phyloP scores from a whole-genome alignment of 2,888 invertebrate genomes.

The Phengaris alcon region DNA sequence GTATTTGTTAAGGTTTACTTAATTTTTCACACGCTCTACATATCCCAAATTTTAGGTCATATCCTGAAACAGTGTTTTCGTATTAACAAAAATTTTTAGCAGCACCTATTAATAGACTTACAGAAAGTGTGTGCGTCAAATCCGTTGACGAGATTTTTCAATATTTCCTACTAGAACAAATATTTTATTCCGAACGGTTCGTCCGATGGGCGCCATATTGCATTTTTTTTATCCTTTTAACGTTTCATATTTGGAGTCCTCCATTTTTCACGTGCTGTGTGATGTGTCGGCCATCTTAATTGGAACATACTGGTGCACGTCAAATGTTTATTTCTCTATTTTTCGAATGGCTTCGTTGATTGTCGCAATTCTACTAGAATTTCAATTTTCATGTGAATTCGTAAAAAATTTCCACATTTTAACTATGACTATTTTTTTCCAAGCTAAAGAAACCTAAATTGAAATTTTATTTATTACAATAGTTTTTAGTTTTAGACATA shows the following conservation, averaged over 20 bases:
- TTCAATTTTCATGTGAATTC: background rate
- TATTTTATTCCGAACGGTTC: background rate
- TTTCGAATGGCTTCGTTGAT: background rate
- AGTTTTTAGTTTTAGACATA: background rate
- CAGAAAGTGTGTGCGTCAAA: background rate
- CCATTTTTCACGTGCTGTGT: background rate
- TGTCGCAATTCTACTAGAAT: background rate
- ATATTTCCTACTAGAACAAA: background rate
- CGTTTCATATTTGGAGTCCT: background rate
- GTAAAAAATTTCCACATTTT: background rate
- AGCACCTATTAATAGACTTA: background rate
- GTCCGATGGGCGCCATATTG: background rate
- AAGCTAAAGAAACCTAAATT: too few relatives aligned
- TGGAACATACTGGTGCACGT: background rate
- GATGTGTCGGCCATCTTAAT: slow-evolving; percentile 9
- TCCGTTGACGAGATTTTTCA: background rate
- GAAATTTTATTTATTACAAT: too few relatives aligned
- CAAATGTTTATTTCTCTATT: background rate
- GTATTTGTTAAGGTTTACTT: too few relatives aligned
- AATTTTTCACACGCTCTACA: too few relatives aligned
- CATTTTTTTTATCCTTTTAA: background rate
- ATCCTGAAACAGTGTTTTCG: too few relatives aligned
- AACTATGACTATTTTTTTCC: too few relatives aligned
- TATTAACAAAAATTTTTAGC: background rate
- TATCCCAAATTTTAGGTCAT: too few relatives aligned